Conservation (phyloP, 2,888 invertebrate species). For the Acrocyrtus sp. region DNA sequence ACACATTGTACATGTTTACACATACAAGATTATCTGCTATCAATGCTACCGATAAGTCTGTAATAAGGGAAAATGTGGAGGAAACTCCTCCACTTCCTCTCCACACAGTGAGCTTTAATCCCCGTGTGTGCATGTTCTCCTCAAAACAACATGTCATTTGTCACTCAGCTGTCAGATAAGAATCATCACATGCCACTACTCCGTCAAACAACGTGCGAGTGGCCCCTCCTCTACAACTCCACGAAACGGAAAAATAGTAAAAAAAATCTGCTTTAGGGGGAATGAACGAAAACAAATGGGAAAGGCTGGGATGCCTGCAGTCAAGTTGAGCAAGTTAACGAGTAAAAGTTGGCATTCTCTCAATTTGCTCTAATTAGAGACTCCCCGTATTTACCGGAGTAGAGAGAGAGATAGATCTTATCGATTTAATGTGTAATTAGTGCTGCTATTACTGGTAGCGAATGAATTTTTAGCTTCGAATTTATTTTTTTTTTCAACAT, state of each 20-base stretch:
- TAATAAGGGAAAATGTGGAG: background rate
- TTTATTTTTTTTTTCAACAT: too few species aligned
- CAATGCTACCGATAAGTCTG: background rate
- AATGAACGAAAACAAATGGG: background rate
- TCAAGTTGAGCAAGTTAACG: too few species aligned
- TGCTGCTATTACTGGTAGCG: too few species aligned
- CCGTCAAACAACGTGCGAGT: constrained; percentile 6
- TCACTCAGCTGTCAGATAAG: constrained; percentile 38
- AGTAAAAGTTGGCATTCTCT: constrained; percentile 18
- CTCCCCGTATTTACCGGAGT: background rate
- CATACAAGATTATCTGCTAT: background rate
- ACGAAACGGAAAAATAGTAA: too few species aligned
- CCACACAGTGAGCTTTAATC: background rate
- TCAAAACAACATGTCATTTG: constrained; percentile 28
- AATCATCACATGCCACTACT: constrained; percentile 29
- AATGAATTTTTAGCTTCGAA: too few species aligned
- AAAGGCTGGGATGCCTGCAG: background rate
- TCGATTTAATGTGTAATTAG: too few species aligned
- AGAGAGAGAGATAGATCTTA: too few species aligned
- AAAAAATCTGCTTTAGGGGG: background rate
- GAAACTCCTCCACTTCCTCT: background rate
- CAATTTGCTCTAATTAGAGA: constrained; percentile 23
- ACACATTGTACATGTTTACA: background rate
- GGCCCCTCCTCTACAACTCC: too few species aligned
- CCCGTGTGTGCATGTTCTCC: background rate